A percentile compares a stretch with the other conserved stretches of the same genome.
phyloP scores from a whole-genome alignment of 2,797 vertebrate species.

The Cossypha caffra region DNA sequence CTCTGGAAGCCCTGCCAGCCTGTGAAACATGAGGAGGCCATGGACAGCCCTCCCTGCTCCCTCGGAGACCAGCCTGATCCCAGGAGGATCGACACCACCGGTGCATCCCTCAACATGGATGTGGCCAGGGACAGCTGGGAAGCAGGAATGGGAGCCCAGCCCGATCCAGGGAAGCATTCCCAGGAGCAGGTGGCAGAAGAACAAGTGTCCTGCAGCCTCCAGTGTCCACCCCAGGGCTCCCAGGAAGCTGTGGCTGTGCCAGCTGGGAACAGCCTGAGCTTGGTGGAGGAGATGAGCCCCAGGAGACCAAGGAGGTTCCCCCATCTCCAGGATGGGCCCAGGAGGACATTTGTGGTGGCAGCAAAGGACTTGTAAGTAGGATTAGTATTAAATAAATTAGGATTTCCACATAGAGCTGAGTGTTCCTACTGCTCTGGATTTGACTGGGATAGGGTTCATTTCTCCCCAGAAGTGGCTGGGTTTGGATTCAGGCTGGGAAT shows the following conservation, averaged over 20 bases:
- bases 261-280: rapidly evolving
- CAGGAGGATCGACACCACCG: background rate
- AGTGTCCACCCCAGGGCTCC: background rate
- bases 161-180: rapidly evolving
- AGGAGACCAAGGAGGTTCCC: background rate
- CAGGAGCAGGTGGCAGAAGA: background rate
- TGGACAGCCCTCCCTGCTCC: background rate
- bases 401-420: background rate
- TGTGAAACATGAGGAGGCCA: background rate
- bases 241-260: background rate
- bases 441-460: background rate
- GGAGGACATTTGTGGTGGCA: background rate
- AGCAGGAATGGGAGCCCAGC: background rate
- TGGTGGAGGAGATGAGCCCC: background rate
- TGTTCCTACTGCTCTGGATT: background rate
- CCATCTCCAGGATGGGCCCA: background rate
- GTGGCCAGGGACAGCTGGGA: background rate
- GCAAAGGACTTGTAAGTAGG: background rate
- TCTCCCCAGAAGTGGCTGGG: background rate
- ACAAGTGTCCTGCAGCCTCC: background rate
- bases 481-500: background rate
- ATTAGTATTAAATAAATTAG: background rate
- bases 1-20: background rate
- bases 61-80: background rate
- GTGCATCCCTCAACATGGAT: background rate